Evolutionary conservation across 2,888 invertebrate genomes (phyloP).

Genomic region (Noctua janthina): DNA sequence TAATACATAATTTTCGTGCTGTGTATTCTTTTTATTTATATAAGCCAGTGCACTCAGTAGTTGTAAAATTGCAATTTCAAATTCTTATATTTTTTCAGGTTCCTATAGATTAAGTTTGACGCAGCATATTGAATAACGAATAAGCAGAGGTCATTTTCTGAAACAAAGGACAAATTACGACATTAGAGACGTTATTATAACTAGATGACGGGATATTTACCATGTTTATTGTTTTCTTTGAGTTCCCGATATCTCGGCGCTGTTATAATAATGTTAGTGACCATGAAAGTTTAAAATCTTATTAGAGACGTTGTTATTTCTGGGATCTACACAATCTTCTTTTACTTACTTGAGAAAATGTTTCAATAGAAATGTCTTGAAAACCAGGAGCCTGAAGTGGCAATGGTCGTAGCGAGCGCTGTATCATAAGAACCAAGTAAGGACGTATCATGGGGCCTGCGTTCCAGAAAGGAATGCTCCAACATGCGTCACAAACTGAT

Average conservation of each 20-base stretch:
- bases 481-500: conserved; percentile 79
- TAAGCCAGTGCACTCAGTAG: not conserved
- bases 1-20: not conserved
- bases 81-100: no score
- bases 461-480: conserved; percentile 80
- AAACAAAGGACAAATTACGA: not conserved
- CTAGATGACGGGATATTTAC: no score
- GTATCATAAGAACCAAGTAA: conserved; percentile 82
- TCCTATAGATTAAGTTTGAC: conserved; percentile 7
- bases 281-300: no score
- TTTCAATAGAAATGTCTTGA: conserved; percentile 79
- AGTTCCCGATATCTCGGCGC: no score
- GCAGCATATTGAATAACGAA: conserved; percentile 44
- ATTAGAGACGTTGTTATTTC: not conserved
- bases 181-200: no score
- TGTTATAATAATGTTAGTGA: no score
- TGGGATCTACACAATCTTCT: not conserved
- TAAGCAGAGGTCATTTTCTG: conserved; percentile 52
- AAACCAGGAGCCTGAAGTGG: conserved; percentile 79
- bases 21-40: not conserved
- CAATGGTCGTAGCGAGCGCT: conserved; percentile 76
- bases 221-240: no score
- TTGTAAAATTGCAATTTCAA: not conserved
- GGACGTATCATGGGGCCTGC: conserved; percentile 76
- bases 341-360: conserved; percentile 79